Percentiles rank a stretch among this genome's conserved stretches.
These are phyloP conservation scores for Diglossa cyanea DNA, from an alignment of 2,797 vertebrate genomes.

Conservation along the genomic window DNA sequence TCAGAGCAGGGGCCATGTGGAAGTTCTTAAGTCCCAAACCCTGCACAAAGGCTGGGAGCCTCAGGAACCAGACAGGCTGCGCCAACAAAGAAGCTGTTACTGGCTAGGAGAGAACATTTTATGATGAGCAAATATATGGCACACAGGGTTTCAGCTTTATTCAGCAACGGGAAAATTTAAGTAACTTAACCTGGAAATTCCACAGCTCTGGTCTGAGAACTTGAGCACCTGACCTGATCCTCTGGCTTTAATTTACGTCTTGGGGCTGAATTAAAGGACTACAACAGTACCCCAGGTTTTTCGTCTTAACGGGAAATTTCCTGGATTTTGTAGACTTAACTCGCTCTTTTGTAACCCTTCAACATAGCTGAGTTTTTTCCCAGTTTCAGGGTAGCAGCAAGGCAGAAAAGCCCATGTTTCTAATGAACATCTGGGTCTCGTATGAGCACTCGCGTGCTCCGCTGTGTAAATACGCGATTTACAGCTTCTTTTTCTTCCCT, in stretches of 20 bases:
- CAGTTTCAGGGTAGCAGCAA: conserved; percentile 17
- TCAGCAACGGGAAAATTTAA: conserved; percentile 44
- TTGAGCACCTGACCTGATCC: conserved; percentile 19
- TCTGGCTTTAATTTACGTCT: not conserved
- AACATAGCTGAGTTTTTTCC: not conserved
- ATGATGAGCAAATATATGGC: conserved; percentile 61
- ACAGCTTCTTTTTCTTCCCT: not conserved
- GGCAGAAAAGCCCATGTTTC: not conserved
- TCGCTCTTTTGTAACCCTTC: not conserved
- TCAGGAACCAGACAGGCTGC: conserved; percentile 17
- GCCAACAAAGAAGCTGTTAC: conserved; percentile 65
- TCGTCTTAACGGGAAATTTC: conserved; percentile 16
- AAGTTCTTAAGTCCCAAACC: conserved; percentile 52
- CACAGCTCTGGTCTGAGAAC: not conserved
- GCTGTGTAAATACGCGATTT: not conserved
- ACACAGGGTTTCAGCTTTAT: conserved; percentile 33
- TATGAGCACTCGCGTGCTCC: conserved; percentile 18
- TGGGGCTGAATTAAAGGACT: not conserved
- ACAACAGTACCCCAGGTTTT: not conserved
- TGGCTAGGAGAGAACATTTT: conserved; percentile 53
- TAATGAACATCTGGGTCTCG: conserved; percentile 47
- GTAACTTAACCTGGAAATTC: conserved; percentile 52
- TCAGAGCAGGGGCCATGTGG: conserved; percentile 52
- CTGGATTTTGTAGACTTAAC: conserved; percentile 24
- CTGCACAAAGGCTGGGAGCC: conserved; percentile 53